phyloP scores from a whole-genome alignment of 2,888 invertebrate species.

The Esperia sulphurella region DNA sequence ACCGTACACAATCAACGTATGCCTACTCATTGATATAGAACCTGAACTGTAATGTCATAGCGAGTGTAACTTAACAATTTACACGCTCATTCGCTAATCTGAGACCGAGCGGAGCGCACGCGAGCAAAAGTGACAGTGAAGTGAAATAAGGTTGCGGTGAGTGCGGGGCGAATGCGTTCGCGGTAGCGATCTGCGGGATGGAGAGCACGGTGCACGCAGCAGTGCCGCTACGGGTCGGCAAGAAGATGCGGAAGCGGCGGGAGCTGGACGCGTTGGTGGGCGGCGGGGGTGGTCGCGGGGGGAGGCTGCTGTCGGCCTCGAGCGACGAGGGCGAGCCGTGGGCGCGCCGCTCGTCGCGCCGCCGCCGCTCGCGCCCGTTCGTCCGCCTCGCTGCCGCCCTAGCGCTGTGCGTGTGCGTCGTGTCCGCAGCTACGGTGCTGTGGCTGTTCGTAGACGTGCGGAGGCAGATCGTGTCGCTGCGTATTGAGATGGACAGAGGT shows the following conservation, averaged over 20 bases:
- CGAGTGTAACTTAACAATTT: slow-evolving; percentile 19
- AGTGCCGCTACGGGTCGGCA: slow-evolving; percentile 82
- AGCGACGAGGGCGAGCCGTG: slow-evolving; percentile 79
- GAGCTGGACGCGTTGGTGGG: slow-evolving; percentile 86
- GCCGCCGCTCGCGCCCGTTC: slow-evolving; percentile 71
- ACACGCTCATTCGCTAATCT: slow-evolving; percentile 45
- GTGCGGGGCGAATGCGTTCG: slow-evolving; percentile 53
- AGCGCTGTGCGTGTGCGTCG: slow-evolving; percentile 80
- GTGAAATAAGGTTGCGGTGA: slow-evolving; percentile 18
- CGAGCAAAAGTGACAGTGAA: slow-evolving; percentile 37
- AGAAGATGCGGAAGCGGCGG: slow-evolving; percentile 88
- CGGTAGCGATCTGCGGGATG: slow-evolving; percentile 62
- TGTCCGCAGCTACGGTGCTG: slow-evolving; percentile 82
- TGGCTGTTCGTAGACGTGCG: slow-evolving; percentile 85
- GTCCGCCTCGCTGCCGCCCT: slow-evolving; percentile 80
- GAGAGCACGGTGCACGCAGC: slow-evolving; percentile 80
- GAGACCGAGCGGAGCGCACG: slow-evolving; percentile 41
- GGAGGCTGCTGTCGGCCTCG: slow-evolving; percentile 82
- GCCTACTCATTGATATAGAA: slow-evolving; percentile 5
- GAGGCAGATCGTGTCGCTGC: slow-evolving; percentile 81
- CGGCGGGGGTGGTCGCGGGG: slow-evolving; percentile 70
- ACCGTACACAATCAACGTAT: not conserved
- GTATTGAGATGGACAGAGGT: slow-evolving; percentile 84
- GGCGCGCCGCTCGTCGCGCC: slow-evolving; percentile 53
- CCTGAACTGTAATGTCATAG: slow-evolving; percentile 30